phyloP scores from a whole-genome alignment of 2,888 invertebrate genomes.

The Drosophila leonis region DNA sequence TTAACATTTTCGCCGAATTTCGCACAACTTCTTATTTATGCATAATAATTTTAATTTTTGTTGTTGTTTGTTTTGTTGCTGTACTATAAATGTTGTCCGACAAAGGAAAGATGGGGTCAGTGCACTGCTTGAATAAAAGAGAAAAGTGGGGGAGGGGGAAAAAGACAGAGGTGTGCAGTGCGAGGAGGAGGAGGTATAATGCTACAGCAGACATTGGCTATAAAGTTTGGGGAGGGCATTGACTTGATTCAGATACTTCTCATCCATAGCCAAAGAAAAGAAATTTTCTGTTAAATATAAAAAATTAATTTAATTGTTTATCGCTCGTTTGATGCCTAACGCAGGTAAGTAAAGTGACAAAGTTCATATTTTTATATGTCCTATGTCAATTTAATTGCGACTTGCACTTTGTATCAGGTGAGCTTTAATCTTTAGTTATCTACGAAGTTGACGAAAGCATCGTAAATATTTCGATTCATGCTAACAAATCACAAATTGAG shows the following conservation, averaged over 20 bases:
- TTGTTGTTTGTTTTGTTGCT: conserved; percentile 11
- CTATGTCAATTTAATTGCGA: conserved; percentile 24
- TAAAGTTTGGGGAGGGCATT: conserved; percentile 34
- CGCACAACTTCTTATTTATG: conserved; percentile 63
- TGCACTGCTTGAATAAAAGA: conserved; percentile 47
- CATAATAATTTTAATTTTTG: conserved; percentile 53
- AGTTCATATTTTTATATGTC: conserved; percentile 8
- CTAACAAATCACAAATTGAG: conserved; percentile 50
- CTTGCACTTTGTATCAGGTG: conserved; percentile 26
- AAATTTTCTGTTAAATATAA: neutral
- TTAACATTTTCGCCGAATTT: conserved; percentile 53
- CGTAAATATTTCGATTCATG: conserved; percentile 37
- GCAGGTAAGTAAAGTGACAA: neutral
- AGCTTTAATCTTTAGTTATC: conserved; percentile 30
- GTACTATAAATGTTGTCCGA: conserved; percentile 49
- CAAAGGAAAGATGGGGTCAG: conserved; percentile 70
- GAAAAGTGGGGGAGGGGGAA: conserved; percentile 4
- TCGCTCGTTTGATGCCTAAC: neutral
- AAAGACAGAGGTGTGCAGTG: neutral
- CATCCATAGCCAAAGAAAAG: too few relatives aligned
- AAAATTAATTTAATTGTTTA: neutral
- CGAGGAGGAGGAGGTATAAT: neutral
- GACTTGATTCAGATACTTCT: conserved; percentile 36
- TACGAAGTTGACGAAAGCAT: conserved; percentile 13
- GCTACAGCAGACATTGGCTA: conserved; percentile 27